Conservation (phyloP, 2,888 invertebrate genomes). For the Sclerodermus sp. region DNA sequence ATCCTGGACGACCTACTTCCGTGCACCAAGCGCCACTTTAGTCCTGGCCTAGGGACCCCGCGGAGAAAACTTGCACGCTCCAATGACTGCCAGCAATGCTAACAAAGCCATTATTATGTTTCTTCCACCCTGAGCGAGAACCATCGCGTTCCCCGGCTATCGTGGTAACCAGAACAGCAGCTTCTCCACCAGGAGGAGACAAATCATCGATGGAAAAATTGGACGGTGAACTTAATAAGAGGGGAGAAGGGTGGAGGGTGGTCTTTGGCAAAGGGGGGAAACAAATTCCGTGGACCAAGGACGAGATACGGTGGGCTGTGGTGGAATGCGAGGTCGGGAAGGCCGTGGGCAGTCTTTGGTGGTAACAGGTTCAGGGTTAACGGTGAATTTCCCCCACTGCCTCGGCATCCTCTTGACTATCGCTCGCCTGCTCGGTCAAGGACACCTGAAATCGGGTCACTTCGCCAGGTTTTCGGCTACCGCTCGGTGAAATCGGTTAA, state of each 20-base stretch:
- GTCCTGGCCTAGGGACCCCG: no score
- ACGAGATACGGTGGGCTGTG: slow-evolving; percentile 15
- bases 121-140: no score
- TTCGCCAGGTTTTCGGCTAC: slow-evolving; percentile 21
- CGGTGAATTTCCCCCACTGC: slow-evolving; percentile 38
- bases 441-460: slow-evolving; percentile 50
- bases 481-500: not conserved
- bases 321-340: slow-evolving; percentile 25
- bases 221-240: no score
- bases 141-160: no score
- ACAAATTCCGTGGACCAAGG: not conserved
- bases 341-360: slow-evolving; percentile 34
- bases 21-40: slow-evolving; percentile 5
- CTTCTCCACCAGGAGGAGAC: no score
- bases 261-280: not conserved
- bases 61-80: no score
- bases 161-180: no score
- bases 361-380: slow-evolving; percentile 47
- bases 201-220: no score
- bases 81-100: no score
- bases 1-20: slow-evolving; percentile 39
- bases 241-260: not conserved
- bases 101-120: no score
- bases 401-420: slow-evolving; percentile 29
- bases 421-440: slow-evolving; percentile 50